phyloP scores from a whole-genome alignment of 2,113 vertebrate genomes.

The Hydropotes inermis region DNA sequence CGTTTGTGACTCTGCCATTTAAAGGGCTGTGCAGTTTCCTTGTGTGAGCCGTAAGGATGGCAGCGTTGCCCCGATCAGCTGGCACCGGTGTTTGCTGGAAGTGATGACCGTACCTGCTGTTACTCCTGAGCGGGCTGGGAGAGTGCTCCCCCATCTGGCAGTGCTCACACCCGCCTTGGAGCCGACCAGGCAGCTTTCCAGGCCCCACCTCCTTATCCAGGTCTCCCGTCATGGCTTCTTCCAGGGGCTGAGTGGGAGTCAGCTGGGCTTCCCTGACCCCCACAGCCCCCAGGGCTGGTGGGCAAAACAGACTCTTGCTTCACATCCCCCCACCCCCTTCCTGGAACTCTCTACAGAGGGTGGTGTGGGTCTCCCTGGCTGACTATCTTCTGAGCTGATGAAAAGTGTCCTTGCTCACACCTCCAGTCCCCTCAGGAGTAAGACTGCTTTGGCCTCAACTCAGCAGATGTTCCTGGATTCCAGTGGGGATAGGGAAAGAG shows the following conservation, averaged over 20 bases:
- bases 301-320: background rate
- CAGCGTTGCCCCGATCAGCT: background rate
- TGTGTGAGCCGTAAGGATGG: background rate
- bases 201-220: background rate
- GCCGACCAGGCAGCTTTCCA: background rate
- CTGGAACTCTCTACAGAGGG: background rate
- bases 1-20: background rate
- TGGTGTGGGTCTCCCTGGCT: background rate
- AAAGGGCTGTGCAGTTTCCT: background rate
- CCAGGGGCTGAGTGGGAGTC: background rate
- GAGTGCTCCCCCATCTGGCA: fast-evolving
- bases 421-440: background rate
- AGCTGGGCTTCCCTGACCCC: background rate
- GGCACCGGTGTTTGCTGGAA: background rate
- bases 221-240: background rate
- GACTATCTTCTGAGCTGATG: background rate
- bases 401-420: background rate
- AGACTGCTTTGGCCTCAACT: background rate
- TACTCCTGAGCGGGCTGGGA: background rate
- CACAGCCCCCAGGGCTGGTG: background rate
- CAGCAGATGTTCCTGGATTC: background rate
- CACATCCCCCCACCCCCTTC: fast-evolving
- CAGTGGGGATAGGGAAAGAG: background rate
- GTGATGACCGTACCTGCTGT: fast-evolving
- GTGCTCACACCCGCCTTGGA: background rate